These are phyloP conservation scores for Sebastolobus alascanus DNA, from an alignment of 2,797 vertebrate species.

Conservation along the genomic window DNA sequence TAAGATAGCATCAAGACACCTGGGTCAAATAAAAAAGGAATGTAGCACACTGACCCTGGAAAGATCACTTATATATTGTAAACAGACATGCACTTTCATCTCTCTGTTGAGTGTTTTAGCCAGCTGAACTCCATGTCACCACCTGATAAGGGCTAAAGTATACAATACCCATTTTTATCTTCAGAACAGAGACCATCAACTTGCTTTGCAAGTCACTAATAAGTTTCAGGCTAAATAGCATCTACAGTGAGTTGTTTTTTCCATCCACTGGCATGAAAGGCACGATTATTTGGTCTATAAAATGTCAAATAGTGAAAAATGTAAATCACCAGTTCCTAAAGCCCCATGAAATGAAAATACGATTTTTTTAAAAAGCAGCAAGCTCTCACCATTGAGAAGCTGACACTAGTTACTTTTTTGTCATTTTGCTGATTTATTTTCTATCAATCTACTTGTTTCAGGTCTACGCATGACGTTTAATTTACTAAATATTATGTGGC, in stretches of 20 bases:
- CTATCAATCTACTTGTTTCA: background rate
- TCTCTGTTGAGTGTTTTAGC: constrained; percentile 14
- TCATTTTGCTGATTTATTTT: background rate
- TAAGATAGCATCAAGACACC: background rate
- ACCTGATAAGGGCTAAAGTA: constrained; percentile 41
- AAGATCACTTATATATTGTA: background rate
- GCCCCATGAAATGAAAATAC: too few species aligned
- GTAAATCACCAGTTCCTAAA: background rate
- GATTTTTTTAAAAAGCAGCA: background rate
- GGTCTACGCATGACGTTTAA: background rate
- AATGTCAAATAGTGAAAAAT: background rate
- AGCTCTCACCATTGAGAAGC: background rate
- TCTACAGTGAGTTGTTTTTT: background rate
- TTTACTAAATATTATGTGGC: constrained; percentile 8
- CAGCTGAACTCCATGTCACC: constrained; percentile 15
- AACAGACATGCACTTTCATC: constrained; percentile 37
- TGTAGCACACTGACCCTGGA: background rate
- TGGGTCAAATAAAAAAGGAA: constrained; percentile 3
- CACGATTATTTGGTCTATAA: background rate
- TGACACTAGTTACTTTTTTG: background rate
- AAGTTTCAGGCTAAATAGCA: background rate
- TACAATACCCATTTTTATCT: constrained; percentile 9
- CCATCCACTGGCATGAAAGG: background rate
- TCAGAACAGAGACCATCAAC: constrained; percentile 4
- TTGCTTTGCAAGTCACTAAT: background rate